Conservation (phyloP, 1,140 invertebrate genomes). For the Branchinecta lynchi region DNA sequence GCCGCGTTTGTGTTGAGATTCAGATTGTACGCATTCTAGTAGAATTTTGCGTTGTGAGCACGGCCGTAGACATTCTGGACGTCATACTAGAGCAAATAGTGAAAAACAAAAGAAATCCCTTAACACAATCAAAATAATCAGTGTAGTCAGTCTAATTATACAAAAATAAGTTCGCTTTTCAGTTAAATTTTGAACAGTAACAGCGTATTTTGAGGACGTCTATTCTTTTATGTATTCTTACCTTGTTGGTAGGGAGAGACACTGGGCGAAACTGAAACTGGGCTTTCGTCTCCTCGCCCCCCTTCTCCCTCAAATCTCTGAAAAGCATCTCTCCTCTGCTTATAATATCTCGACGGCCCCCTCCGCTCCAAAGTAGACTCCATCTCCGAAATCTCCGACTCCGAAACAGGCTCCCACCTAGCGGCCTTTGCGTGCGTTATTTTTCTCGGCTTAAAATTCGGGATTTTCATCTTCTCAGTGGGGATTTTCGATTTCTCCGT, state of each 20-base stretch:
- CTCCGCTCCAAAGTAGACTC: conserved; percentile 29
- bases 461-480: conserved; percentile 21
- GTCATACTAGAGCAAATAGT: too few species aligned
- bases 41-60: background rate
- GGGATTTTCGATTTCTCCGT: conserved; percentile 13
- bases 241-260: background rate
- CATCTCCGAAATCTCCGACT: conserved; percentile 42
- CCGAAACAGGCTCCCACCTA: conserved; percentile 46
- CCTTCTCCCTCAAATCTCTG: background rate
- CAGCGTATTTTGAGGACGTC: background rate
- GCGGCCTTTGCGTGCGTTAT: conserved; percentile 37
- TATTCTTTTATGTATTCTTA: background rate
- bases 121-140: background rate
- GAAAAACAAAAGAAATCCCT: too few species aligned
- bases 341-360: conserved; percentile 19
- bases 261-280: background rate
- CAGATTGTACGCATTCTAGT: too few species aligned
- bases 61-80: background rate
- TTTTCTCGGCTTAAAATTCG: conserved; percentile 30
- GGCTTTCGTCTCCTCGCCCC: background rate
- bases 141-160: background rate
- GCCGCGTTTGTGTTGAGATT: too few species aligned
- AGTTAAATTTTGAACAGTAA: background rate
- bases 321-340: conserved; percentile 10
- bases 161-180: background rate